Conservation (phyloP, 92 coral and sea anemone genomes). For the Blastomussa wellsi region DNA sequence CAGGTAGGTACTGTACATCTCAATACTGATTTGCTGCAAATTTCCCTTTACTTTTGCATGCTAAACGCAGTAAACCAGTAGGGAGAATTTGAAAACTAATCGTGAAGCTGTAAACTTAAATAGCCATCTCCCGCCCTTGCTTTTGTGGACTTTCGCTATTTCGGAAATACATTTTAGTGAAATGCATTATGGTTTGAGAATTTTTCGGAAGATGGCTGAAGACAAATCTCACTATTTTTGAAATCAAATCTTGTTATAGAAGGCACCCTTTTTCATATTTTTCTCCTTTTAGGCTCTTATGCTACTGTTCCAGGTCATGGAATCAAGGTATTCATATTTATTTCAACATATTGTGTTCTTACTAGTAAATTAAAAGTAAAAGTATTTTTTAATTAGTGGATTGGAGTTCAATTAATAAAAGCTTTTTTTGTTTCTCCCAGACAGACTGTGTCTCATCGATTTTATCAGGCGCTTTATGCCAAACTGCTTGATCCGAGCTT, state of each 20-base stretch:
- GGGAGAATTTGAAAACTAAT: background rate
- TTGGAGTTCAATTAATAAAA: background rate
- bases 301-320: slow-evolving; percentile 95
- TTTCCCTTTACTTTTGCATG: background rate
- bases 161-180: too few species aligned
- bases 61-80: background rate
- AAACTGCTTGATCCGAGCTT: slow-evolving; percentile 87
- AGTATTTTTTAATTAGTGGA: background rate
- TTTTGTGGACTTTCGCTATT: background rate
- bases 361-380: background rate
- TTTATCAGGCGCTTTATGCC: slow-evolving; percentile 87
- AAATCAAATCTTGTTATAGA: too few species aligned
- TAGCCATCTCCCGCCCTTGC: background rate
- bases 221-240: background rate
- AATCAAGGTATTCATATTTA: slow-evolving; percentile 69
- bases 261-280: background rate
- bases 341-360: background rate
- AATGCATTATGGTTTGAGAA: too few species aligned
- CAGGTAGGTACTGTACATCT: slow-evolving; percentile 60
- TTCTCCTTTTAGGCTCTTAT: slow-evolving; percentile 69
- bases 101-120: background rate
- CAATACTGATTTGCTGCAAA: background rate
- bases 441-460: slow-evolving; percentile 95
- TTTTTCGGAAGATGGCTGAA: too few species aligned
- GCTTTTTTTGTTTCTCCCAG: slow-evolving; percentile 33